Percentiles rank a stretch among this genome's conserved stretches.
These are phyloP conservation scores for Vulpes vulpes DNA, from an alignment of 2,113 vertebrate genomes.

Conservation along the genomic window DNA sequence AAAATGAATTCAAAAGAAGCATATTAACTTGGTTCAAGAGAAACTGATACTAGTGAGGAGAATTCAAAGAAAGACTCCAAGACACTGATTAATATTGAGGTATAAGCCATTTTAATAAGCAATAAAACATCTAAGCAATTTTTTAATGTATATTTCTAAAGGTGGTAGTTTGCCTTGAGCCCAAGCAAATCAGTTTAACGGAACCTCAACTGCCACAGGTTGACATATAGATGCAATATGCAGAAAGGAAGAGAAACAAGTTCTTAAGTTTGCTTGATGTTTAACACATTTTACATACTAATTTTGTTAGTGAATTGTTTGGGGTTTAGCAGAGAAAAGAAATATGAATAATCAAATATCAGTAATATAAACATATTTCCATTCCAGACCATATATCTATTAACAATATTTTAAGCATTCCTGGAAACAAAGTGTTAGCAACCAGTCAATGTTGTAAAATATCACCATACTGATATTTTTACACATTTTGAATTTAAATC, in stretches of 20 bases:
- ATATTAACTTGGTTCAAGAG: background rate
- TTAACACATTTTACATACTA: background rate
- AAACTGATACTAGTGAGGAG: background rate
- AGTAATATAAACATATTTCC: background rate
- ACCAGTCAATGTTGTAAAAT: background rate
- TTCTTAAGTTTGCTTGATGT: background rate
- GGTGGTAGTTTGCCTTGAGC: background rate
- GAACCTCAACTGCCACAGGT: background rate
- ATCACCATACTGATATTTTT: background rate
- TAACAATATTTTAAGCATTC: background rate
- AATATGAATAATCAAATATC: constrained; percentile 11
- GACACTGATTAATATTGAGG: background rate
- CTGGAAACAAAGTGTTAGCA: background rate
- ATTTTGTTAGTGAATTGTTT: constrained; percentile 13
- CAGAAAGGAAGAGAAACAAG: background rate
- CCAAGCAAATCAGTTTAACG: background rate
- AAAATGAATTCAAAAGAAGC: background rate
- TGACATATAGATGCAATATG: background rate
- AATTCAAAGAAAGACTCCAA: background rate
- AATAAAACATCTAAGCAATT: background rate
- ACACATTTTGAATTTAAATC: background rate
- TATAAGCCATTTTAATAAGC: background rate
- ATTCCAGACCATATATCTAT: background rate
- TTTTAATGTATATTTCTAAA: background rate
- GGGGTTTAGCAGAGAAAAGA: background rate